Conservation (phyloP, 2,888 invertebrate genomes). For the Lochmaea crataegi region DNA sequence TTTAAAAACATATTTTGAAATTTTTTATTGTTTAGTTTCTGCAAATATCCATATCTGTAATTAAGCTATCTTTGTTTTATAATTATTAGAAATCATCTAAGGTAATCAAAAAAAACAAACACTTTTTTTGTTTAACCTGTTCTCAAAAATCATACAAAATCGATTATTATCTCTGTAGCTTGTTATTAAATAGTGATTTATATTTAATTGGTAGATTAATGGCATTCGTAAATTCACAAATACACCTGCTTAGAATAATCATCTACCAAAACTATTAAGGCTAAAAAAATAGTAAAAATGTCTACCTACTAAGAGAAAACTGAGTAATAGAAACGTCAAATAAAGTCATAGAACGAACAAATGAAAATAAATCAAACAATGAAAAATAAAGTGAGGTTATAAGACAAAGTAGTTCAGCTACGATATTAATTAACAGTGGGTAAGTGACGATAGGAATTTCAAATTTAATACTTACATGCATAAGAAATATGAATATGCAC, state of each 20-base stretch:
- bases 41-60: not conserved
- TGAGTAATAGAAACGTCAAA: no score
- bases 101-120: constrained; percentile 1
- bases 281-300: not conserved
- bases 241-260: not conserved
- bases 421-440: no score
- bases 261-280: not conserved
- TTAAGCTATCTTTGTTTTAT: not conserved
- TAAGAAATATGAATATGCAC: no score
- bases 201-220: constrained; percentile 6
- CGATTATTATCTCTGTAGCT: not conserved
- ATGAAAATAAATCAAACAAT: no score
- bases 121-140: not conserved
- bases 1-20: no score
- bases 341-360: no score
- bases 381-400: no score
- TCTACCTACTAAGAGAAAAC: no score
- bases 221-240: not conserved
- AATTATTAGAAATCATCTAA: not conserved
- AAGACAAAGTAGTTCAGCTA: no score
- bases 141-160: constrained; percentile 9
- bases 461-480: no score
- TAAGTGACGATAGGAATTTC: no score
- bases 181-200: constrained; percentile 18
- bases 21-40: not conserved